Evolutionary conservation across 2,113 vertebrate genomes (phyloP).

Genomic region (Crotalus viridis): DNA sequence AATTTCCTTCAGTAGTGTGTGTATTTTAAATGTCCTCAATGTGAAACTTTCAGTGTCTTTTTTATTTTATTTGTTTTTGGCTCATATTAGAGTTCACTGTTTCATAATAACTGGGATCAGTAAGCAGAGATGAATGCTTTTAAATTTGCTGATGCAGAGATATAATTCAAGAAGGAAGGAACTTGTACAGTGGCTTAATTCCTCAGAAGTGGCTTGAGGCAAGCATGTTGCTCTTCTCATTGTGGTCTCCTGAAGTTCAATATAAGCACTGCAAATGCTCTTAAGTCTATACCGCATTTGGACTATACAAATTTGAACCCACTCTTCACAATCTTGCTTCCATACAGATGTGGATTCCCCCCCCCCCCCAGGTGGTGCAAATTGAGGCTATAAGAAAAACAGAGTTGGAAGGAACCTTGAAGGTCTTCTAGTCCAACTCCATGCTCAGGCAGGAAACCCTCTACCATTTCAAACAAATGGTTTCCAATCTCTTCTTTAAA

Average conservation of each 20-base stretch:
- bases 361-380: neutral
- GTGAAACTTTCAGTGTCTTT: neutral
- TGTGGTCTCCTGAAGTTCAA: neutral
- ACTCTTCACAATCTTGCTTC: neutral
- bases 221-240: neutral
- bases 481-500: neutral
- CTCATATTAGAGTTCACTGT: neutral
- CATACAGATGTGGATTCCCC: neutral
- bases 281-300: neutral
- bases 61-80: neutral
- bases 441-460: neutral
- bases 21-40: neutral
- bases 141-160: neutral
- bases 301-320: neutral
- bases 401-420: too few species aligned
- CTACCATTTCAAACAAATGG: neutral
- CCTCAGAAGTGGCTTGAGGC: neutral
- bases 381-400: neutral
- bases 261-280: neutral
- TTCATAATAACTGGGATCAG: neutral
- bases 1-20: neutral
- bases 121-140: neutral
- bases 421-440: neutral
- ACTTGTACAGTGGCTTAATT: neutral
- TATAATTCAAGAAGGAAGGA: constrained; percentile 36